Base-by-base conservation (phyloP, 2,888 invertebrate species). In the Calameuta filiformis region DNA sequence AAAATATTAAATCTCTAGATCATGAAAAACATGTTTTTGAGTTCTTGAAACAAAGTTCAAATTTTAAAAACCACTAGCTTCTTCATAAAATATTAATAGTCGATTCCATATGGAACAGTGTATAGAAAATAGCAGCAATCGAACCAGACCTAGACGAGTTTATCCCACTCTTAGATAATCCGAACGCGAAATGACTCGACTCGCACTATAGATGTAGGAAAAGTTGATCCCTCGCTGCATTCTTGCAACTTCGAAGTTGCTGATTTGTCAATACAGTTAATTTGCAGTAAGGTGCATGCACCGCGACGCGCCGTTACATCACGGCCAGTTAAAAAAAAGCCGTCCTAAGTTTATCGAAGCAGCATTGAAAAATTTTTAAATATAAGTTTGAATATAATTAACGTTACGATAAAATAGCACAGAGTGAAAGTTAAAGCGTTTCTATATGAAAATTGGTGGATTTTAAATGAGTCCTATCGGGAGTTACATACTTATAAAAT, bases 221-320 rank as follows among this genome's bases (percentile, higher is more conserved):
- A 71, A 56, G 23, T 82, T 79, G 82, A 82, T 78, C 76, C 82
- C 77, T 81, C 79, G 79, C 73, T 73, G 81, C 76, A 79, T 79
- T 82, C 82, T 81, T 83, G 78, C 82, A 56, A 79, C 77, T 74
- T 73, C 81, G 15, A 81, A 83, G 82, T 81, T 82, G 87, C 87
- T 86, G 87, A 87, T 84, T 82, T 83, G 82, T 84, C 85, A 85
- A 88, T 85, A 85, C 85, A 85, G 85, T 85, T 83, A 80, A 79
- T 79, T 82, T 81, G 81, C 76, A 80, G 76, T 80, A 78, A 77
- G 79, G 69, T 76, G 81, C 83, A 78, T 82, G 79, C 79, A 76
- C 71, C 71, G 31, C 71, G 31, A 12, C 31, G 12, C 12, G 12
- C 12, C 31, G 31, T 71, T 71, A 71, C 71, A 71, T 71, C 71